Base-by-base conservation (phyloP, 2,797 vertebrate genomes). In the Balearica regulorum region DNA sequence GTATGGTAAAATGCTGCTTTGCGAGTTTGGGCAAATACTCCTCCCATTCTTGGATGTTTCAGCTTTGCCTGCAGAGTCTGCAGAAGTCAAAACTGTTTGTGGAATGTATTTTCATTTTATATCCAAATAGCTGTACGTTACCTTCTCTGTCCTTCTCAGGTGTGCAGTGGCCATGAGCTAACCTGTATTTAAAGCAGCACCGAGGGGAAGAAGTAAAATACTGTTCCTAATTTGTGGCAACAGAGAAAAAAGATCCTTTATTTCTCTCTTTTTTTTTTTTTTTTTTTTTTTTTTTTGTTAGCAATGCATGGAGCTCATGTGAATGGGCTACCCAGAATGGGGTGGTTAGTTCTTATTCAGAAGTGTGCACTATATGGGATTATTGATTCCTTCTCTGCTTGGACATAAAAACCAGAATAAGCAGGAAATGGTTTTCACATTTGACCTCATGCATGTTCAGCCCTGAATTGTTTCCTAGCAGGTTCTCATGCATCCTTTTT, bases 301-400 rank as follows among this genome's bases (percentile, higher is more conserved):
- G 21, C 58, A 95, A 53, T 20, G 20, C 57, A 33, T 54, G 54
- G n/a, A 94, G 28, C 43, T 86, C 17, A n/a, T 16, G n/a, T 62
- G 60, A 88, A 90, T 87, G 62, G 75, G 60, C 39, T 77, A 20
- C 69, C 64, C 92, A 92, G 96, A 93, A 87, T 35, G 71, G 58
- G 62, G 90, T 37, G 48, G 51, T 79, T 81, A 54, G 65, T 91
- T 97, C 86, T 93, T 92, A 96, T 94, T 95, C 91, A 95, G 80
- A 91, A 90, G 46, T 20, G 31, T 77, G 62, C 82, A 13, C 53
- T 91, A n/a, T 24, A 33, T 58, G 13, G 22, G 37, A 71, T 95
- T 97, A 96, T 95, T 91, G 94, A 94, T 95, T 97, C 71, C 90
- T 91, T 69, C 91, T 94, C 71, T 70, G 17, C 75, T 78, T 93